These are phyloP conservation scores for Heliconius nattereri DNA, from an alignment of 1,140 invertebrate genomes.

Conservation along the genomic window DNA sequence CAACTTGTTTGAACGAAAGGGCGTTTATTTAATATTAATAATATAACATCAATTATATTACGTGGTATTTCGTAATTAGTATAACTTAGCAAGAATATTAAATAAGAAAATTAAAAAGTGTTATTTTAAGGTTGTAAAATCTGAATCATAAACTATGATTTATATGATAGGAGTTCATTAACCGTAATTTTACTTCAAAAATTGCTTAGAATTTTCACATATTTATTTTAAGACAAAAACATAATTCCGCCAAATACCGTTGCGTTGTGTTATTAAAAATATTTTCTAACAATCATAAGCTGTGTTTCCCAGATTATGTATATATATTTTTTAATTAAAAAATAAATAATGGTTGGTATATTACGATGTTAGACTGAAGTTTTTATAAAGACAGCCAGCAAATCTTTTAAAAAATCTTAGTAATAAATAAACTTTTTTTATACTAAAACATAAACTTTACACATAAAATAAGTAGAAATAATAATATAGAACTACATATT, in stretches of 20 bases:
- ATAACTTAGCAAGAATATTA: neutral
- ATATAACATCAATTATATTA: neutral
- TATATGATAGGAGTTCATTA: neutral
- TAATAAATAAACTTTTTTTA: too few species aligned
- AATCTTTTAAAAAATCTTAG: too few species aligned
- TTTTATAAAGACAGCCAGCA: too few species aligned
- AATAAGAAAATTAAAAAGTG: neutral
- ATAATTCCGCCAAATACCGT: neutral
- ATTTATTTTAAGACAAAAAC: neutral
- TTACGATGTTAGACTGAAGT: too few species aligned
- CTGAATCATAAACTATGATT: neutral
- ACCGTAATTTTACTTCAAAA: neutral
- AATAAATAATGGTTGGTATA: neutral
- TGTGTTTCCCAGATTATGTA: neutral
- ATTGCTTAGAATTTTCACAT: neutral
- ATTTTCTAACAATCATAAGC: neutral
- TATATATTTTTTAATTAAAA: neutral
- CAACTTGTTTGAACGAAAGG: conserved; percentile 19
- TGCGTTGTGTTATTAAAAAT: neutral
- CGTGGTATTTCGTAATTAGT: neutral
- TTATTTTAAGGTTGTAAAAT: neutral
- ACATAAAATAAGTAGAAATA: too few species aligned
- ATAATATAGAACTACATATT: too few species aligned
- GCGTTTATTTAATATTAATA: neutral
- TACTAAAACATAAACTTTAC: too few species aligned